Conservation (phyloP, 2,797 vertebrate genomes). For the Typhlichthys subterraneus region DNA sequence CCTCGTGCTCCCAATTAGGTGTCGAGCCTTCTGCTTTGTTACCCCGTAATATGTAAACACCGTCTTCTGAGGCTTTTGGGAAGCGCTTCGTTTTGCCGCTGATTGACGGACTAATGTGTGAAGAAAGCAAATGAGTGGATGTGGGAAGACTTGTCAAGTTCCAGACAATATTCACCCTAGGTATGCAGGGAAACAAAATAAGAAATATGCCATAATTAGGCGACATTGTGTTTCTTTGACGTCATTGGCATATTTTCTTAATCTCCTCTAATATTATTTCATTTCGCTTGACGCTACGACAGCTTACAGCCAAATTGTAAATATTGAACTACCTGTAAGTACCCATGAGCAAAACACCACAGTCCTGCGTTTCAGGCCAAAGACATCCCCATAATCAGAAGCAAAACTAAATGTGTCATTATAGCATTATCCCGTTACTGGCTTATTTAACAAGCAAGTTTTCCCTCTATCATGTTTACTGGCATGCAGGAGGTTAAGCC, state of each 20-base stretch:
- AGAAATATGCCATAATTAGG: constrained; percentile 30
- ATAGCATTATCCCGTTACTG: too few relatives aligned
- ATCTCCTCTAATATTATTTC: constrained; percentile 6
- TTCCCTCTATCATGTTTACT: too few relatives aligned
- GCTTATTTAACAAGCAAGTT: too few relatives aligned
- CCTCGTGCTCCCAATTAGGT: background rate
- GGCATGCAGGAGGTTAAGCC: too few relatives aligned
- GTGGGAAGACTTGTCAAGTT: constrained; percentile 37
- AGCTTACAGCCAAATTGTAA: too few relatives aligned
- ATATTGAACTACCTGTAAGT: too few relatives aligned
- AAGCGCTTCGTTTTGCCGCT: constrained; percentile 12
- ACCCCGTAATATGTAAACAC: constrained; percentile 24
- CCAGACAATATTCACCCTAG: constrained; percentile 43
- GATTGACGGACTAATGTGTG: constrained; percentile 13
- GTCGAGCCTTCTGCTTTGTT: constrained; percentile 31
- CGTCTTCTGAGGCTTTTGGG: constrained; percentile 9
- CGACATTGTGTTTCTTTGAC: constrained; percentile 51
- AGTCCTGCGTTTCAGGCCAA: too few relatives aligned
- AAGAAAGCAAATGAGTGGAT: constrained; percentile 24
- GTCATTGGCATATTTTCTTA: constrained; percentile 37
- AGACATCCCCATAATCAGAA: too few relatives aligned
- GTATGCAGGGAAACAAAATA: constrained; percentile 25
- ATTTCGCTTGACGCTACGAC: too few relatives aligned
- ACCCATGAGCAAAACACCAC: too few relatives aligned
- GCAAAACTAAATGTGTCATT: too few relatives aligned